Conservation (phyloP, 2,797 vertebrate genomes). For the Macropus fuliginosus region DNA sequence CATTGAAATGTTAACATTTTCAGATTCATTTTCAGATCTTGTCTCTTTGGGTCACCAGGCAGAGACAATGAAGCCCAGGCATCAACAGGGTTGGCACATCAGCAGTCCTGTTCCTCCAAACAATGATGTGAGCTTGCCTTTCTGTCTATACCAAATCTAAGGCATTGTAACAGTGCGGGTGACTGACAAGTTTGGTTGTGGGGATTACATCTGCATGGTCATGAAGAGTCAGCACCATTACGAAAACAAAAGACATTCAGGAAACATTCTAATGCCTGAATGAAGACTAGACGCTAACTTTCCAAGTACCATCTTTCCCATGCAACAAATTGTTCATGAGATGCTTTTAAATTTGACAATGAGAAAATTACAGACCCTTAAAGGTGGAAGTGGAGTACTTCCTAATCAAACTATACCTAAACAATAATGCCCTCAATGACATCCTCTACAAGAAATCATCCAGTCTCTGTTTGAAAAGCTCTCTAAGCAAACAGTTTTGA, state of each 20-base stretch:
- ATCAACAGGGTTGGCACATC: constrained; percentile 64
- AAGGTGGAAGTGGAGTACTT: neutral
- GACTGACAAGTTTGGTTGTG: constrained; percentile 80
- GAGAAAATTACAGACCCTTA: neutral
- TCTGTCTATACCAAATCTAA: constrained; percentile 71
- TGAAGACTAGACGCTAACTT: neutral
- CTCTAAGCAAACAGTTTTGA: neutral
- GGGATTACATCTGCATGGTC: constrained; percentile 71
- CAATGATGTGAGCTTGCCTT: constrained; percentile 77
- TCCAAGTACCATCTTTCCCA: neutral
- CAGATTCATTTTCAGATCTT: constrained; percentile 70
- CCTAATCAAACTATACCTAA: neutral
- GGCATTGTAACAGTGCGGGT: constrained; percentile 68
- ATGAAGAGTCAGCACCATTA: constrained; percentile 53
- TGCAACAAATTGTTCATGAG: neutral
- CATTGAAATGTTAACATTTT: constrained; percentile 79
- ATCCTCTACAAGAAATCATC: neutral
- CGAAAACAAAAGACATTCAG: neutral
- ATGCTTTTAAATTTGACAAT: neutral
- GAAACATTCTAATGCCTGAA: neutral
- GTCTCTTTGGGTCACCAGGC: constrained; percentile 79
- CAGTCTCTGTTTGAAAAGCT: neutral
- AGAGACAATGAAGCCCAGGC: constrained; percentile 74
- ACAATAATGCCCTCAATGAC: neutral
- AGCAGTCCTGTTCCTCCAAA: constrained; percentile 78